A percentile compares a stretch with the other conserved stretches of the same genome.
Evolutionary conservation across 2,888 invertebrate genomes (phyloP).

Genomic region (Pterobdella sp.): DNA sequence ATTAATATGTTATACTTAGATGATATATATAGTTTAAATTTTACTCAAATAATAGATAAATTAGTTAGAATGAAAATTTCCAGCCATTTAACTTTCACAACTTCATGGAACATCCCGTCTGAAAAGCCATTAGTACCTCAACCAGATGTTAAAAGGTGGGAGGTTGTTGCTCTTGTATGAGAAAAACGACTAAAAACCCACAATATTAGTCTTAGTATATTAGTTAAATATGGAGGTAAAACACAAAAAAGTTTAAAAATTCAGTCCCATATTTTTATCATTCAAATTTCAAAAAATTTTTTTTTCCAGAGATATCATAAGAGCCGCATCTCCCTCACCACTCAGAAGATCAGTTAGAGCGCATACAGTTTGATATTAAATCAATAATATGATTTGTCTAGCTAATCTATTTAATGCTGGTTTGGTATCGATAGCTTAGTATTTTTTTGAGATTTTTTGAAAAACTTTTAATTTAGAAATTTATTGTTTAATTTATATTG

Average conservation of each 20-base stretch:
- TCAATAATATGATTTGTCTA: background rate
- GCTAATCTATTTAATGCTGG: background rate
- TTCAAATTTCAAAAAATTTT: background rate
- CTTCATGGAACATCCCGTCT: background rate
- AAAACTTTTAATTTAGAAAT: background rate
- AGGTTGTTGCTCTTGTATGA: background rate
- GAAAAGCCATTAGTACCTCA: background rate
- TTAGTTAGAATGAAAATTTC: background rate
- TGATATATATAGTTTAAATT: no score
- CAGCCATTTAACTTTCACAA: background rate
- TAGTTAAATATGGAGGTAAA: no score
- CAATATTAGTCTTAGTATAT: no score
- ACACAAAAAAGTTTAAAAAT: background rate
- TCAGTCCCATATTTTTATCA: background rate
- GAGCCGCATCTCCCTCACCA: conserved; percentile 10
- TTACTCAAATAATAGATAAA: no score
- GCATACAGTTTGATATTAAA: background rate
- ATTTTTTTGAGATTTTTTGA: background rate
- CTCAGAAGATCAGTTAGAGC: conserved; percentile 25
- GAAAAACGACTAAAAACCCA: background rate
- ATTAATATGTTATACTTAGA: no score
- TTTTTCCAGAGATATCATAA: conserved; percentile 3
- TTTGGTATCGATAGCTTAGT: no score
- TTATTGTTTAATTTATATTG: no score
- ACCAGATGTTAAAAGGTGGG: background rate